Evolutionary conservation across 2,888 invertebrate species (phyloP).

Genomic region (Hirtodrosophila confusa): DNA sequence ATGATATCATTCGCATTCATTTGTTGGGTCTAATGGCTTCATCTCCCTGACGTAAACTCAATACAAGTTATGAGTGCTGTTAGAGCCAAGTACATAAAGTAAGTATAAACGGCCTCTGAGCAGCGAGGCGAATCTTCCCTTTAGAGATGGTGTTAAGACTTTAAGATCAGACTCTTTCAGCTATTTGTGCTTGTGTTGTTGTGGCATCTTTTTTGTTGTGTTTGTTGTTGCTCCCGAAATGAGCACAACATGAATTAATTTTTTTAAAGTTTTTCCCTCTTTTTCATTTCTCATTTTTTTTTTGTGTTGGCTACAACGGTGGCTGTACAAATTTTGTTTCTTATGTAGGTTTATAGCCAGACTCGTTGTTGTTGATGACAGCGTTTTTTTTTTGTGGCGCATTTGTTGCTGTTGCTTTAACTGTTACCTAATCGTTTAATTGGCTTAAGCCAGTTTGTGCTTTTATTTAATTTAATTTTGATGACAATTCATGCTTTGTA

Average conservation of each 20-base stretch:
- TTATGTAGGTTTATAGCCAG: constrained; percentile 76
- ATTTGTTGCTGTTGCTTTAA: constrained; percentile 52
- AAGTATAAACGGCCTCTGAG: constrained; percentile 12
- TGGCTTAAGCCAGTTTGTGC: constrained; percentile 72
- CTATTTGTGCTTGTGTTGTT: constrained; percentile 24
- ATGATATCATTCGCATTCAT: constrained; percentile 29
- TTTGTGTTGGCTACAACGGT: constrained; percentile 43
- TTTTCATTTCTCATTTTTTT: constrained; percentile 33
- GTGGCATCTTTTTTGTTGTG: constrained; percentile 13
- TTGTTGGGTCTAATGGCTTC: constrained; percentile 11
- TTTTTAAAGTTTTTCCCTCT: constrained; percentile 44
- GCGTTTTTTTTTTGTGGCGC: constrained; percentile 23
- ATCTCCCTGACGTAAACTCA: constrained; percentile 26
- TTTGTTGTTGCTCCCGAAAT: constrained; percentile 63
- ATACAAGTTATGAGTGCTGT: constrained; percentile 24
- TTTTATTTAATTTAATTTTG: constrained; percentile 71
- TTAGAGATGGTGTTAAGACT: constrained; percentile 41
- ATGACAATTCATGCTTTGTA: constrained; percentile 77
- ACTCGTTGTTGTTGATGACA: constrained; percentile 40
- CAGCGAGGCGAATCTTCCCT: constrained; percentile 26
- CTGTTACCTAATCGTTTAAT: constrained; percentile 82
- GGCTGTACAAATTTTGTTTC: constrained; percentile 60
- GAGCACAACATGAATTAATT: constrained; percentile 79
- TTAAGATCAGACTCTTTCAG: constrained; percentile 19
- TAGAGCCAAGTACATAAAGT: constrained; percentile 3